A percentile compares a stretch with the other conserved stretches of the same genome.
These are phyloP conservation scores for Agrotis segetum DNA, from an alignment of 2,888 invertebrate species.

Conservation along the genomic window DNA sequence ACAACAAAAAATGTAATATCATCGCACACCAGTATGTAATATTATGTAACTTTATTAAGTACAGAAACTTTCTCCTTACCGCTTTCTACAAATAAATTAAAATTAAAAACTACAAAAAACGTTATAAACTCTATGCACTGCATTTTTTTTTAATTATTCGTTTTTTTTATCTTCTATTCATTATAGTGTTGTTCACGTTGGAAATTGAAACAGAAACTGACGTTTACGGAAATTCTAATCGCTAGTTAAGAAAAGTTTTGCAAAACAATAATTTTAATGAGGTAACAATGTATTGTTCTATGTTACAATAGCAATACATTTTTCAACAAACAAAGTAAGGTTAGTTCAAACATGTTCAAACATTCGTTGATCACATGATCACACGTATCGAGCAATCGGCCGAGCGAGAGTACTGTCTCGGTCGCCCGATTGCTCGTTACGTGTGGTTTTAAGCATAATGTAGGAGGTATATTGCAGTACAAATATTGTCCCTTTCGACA, in stretches of 20 bases:
- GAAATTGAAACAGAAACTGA: constrained; percentile 57
- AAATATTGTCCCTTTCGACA: no score
- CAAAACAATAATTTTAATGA: constrained; percentile 63
- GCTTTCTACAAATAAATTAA: constrained; percentile 62
- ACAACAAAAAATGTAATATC: neutral
- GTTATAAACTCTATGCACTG: constrained; percentile 62
- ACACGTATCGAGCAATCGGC: no score
- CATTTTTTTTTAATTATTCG: constrained; percentile 38
- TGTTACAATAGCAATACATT: constrained; percentile 62
- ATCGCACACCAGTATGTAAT: no score
- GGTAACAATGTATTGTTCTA: constrained; percentile 67
- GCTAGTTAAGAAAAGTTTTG: constrained; percentile 34
- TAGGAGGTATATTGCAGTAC: no score
- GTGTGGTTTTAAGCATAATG: no score
- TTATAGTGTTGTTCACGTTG: constrained; percentile 35
- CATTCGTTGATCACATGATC: no score
- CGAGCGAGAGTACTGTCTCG: no score
- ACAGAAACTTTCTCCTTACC: constrained; percentile 68
- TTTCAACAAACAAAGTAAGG: constrained; percentile 45
- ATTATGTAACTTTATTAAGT: neutral
- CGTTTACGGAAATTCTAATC: constrained; percentile 33
- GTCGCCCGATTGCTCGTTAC: no score
- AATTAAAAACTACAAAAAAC: constrained; percentile 57
- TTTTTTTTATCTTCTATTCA: constrained; percentile 41
- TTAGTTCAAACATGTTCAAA: neutral